Evolutionary conservation across 2,797 vertebrate genomes (phyloP).

Genomic region (Micromesistius poutassou): DNA sequence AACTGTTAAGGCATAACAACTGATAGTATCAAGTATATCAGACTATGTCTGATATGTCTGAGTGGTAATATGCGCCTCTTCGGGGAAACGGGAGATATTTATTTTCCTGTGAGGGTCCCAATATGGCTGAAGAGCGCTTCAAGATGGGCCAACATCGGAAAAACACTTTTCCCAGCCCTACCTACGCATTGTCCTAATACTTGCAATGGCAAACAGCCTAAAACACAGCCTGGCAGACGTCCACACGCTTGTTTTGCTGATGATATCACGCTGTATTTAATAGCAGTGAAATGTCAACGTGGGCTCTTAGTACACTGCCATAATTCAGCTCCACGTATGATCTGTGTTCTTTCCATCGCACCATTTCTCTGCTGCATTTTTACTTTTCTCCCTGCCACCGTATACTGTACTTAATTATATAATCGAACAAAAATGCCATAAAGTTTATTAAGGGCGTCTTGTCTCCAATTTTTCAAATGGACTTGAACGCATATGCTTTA

Average conservation of each 20-base stretch:
- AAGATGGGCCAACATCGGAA: no score
- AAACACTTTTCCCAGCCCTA: no score
- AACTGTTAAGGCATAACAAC: neutral
- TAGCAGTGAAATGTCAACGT: no score
- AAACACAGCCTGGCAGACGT: neutral
- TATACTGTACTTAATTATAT: slow-evolving; percentile 12
- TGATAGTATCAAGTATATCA: neutral
- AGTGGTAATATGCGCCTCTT: neutral
- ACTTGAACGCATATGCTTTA: slow-evolving; percentile 30
- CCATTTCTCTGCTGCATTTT: neutral
- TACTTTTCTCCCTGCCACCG: neutral
- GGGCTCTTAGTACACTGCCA: neutral
- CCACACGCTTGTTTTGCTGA: neutral
- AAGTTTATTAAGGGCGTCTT: slow-evolving; percentile 22
- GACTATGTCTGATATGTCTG: neutral
- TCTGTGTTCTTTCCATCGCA: no score
- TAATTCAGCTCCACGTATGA: neutral
- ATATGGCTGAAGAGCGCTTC: no score
- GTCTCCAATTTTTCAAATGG: slow-evolving; percentile 13
- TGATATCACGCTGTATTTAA: no score
- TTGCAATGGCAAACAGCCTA: neutral
- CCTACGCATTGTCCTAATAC: neutral
- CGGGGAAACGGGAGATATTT: no score
- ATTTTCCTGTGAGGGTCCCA: no score
- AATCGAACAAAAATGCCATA: slow-evolving; percentile 17